Base-by-base conservation (phyloP, 2,113 vertebrate genomes). In the Hydropotes inermis region DNA sequence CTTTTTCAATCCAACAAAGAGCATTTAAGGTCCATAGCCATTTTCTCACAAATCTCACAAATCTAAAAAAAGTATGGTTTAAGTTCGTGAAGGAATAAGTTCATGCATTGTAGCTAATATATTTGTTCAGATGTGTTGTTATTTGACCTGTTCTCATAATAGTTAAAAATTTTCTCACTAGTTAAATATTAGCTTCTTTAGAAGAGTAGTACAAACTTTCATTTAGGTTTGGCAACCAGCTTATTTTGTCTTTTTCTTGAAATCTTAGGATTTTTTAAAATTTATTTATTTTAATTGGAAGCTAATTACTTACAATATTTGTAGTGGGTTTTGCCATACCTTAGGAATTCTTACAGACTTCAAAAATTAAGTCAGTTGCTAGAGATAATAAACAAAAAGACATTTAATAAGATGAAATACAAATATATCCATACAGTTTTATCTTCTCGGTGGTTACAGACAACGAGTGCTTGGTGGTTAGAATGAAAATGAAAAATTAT, bases 171-270 rank as follows among this genome's bases (percentile, higher is more conserved):
- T 89, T 60, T 88, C 3, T 81, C 39, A 83, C 3, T 60, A 87
- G 43, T 97, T 92, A 82, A 16, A 94, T 82, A 92, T 87, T 83
- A 96, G 76, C 39, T 92, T 91, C 81, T 36, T 97, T 89, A 96
- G 97, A 95, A 84, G 70, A 97, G 43, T 94, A 39, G 79, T 39
- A 54, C 79, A 92, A 84, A 93, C 39, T 92, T 95, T 79, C 16
- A 57, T 91, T 98, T 76, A 81, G 86, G 1, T 96, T 64, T 97
- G 0, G 93, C 90, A 81, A 33, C 33, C 91, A 54, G 33, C 2
- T 23, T 96, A 96, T 93, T 97, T 95, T 79, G 28, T 81, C 96
- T 97, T 98, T 97, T 98, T 87, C 78, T 87, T 95, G 91, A 91
- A 94, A 94, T 57, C 30, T 94, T 97, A 94, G 76, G 43, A 89